Base-by-base conservation (phyloP, 2,888 invertebrate genomes). In the Acronicta leporina region DNA sequence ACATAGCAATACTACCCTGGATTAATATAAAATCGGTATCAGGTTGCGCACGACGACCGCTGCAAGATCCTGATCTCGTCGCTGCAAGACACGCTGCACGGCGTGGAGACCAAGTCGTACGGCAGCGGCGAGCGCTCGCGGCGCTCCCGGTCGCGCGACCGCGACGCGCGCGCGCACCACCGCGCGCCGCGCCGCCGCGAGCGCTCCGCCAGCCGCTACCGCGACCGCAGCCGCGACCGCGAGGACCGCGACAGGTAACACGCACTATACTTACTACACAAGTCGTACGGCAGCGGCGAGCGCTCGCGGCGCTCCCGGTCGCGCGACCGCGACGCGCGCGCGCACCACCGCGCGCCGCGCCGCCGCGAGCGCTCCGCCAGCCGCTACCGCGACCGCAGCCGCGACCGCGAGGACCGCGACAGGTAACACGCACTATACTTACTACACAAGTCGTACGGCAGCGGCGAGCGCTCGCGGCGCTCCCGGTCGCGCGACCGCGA, bases 51-150 rank as follows among this genome's bases (percentile, higher is more conserved):
- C 80, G 99, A 99, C 91, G 99, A 99, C 87, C 96, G 99, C 43
- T 99, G 99, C 95, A 99, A 99, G 94, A 99, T 99, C 79, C 94
- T 99, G 57, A 99, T 99, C 75, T 98, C 98, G 79, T 99, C 99
- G 0, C 95, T 99, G 2, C 98, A 99, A 92, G 99, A 99, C 87
- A 99, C 99, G 1, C 94, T 99, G 42, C 97, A 98, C 88, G 99
- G 99, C 49, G 99, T 99, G 13, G 99, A 99, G 94, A 97, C 98
- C 40, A 99, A 99, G 94, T 99, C 99, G 77, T 99, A 99, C 88
- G 98, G 98, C 75, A 96, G 96, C 43, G 88, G 84, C 53, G 88
- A 92, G 65, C 82, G 92, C 1, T 84, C 88, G 13, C 88, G 92
- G 0, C 92, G 95, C 11, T 96, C 96, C 0, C 89, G 96, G 0